These are phyloP conservation scores for Sinocyclocheilus anophthalmus DNA, from an alignment of 2,113 vertebrate species.

Conservation along the genomic window DNA sequence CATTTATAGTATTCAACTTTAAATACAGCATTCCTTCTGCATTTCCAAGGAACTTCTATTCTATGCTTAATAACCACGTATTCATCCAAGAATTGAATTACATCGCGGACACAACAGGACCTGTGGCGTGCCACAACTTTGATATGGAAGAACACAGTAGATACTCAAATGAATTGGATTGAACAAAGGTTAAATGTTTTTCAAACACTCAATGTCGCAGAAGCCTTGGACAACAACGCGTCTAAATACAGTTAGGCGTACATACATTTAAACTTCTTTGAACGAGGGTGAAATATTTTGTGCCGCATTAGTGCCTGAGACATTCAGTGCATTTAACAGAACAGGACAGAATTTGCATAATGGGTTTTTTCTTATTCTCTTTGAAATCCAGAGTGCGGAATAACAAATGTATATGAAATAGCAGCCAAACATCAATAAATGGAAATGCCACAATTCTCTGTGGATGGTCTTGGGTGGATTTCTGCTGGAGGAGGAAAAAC, in stretches of 20 bases:
- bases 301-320: constrained; percentile 73
- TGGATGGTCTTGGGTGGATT: constrained; percentile 72
- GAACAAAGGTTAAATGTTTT: constrained; percentile 48
- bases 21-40: constrained; percentile 40
- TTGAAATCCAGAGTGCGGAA: constrained; percentile 80
- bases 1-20: constrained; percentile 40
- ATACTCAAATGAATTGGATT: constrained; percentile 22
- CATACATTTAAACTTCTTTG: constrained; percentile 56
- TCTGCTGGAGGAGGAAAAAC: constrained; percentile 69
- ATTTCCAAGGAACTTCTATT: constrained; percentile 33
- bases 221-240: constrained; percentile 34
- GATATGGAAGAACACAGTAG: constrained; percentile 21
- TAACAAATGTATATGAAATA: constrained; percentile 80
- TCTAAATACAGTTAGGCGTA: constrained; percentile 11
- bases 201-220: constrained; percentile 11
- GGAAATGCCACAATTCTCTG: constrained; percentile 78
- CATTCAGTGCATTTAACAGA: constrained; percentile 78
- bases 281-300: constrained; percentile 72
- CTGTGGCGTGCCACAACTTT: constrained; percentile 27
- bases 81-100: constrained; percentile 45
- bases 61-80: constrained; percentile 30
- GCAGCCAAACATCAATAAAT: constrained; percentile 81
- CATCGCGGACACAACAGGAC: constrained; percentile 42
- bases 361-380: constrained; percentile 77
- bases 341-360: constrained; percentile 81